A percentile compares a stretch with the other conserved stretches of the same genome.
Evolutionary conservation across 2,113 vertebrate genomes (phyloP).

Genomic region (Cyrtonyx montezumae): DNA sequence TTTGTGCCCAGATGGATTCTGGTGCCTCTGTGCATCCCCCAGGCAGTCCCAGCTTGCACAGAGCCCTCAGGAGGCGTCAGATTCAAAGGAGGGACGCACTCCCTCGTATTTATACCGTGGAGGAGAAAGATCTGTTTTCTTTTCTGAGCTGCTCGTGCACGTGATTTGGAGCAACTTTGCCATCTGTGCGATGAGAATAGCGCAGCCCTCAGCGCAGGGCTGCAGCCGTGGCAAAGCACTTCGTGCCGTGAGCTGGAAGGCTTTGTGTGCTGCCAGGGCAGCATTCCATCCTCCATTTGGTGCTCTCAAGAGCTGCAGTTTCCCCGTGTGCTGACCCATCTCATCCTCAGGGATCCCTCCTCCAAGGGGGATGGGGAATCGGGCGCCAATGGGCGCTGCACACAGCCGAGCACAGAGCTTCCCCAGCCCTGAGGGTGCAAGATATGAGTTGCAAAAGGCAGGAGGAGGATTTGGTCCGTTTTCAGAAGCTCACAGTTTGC

Average conservation of each 20-base stretch:
- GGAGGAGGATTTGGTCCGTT: not conserved
- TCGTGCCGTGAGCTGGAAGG: conserved; percentile 1
- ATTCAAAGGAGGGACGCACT: not conserved
- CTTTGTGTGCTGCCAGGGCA: conserved; percentile 20
- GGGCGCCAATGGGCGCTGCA: not conserved
- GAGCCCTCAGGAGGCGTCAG: not conserved
- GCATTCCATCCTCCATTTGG: not conserved
- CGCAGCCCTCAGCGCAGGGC: not conserved
- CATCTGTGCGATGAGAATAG: not conserved
- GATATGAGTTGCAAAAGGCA: not conserved
- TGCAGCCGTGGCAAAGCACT: not conserved
- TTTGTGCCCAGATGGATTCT: not conserved
- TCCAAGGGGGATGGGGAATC: not conserved
- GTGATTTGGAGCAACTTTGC: not conserved
- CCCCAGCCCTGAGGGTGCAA: not conserved
- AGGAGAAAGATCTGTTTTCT: not conserved
- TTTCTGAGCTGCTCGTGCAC: not conserved
- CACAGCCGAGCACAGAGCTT: not conserved
- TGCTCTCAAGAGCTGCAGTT: not conserved
- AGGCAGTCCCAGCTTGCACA: not conserved
- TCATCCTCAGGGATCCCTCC: not conserved
- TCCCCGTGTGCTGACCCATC: not conserved
- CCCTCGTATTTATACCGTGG: accelerated
- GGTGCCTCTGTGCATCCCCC: not conserved
- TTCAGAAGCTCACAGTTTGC: not conserved